Evolutionary conservation across 2,113 vertebrate genomes (phyloP).

Genomic region (Cebidichthys violaceus): DNA sequence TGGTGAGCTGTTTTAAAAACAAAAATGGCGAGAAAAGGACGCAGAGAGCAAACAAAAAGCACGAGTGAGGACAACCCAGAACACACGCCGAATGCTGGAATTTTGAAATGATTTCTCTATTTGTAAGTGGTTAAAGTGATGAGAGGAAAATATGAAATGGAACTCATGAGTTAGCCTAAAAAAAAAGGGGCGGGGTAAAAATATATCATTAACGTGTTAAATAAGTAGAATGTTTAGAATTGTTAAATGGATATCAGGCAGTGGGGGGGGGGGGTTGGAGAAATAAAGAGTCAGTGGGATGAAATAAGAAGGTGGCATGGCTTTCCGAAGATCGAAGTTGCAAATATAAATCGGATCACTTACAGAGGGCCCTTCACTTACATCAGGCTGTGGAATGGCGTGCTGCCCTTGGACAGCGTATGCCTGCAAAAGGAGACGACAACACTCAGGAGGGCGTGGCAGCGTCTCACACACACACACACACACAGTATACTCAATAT

Average conservation of each 20-base stretch:
- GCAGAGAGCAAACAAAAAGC: constrained; percentile 32
- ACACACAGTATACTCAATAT: constrained; percentile 45
- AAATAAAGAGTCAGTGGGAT: constrained; percentile 57
- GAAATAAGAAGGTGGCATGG: constrained; percentile 73
- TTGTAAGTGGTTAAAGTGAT: constrained; percentile 56
- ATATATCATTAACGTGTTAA: background rate
- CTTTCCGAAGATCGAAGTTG: constrained; percentile 69
- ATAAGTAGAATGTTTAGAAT: background rate
- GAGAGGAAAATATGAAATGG: constrained; percentile 73
- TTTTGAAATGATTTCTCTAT: constrained; percentile 35
- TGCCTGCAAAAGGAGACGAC: constrained; percentile 89
- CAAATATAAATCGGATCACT: constrained; percentile 83
- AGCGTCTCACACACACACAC: constrained; percentile 50
- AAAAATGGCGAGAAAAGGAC: constrained; percentile 5
- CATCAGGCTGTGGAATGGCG: constrained; percentile 99
- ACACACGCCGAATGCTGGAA: constrained; percentile 22
- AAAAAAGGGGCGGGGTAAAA: background rate
- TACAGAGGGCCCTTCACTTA: constrained; percentile 90
- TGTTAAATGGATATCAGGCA: constrained; percentile 58
- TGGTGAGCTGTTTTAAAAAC: constrained; percentile 91
- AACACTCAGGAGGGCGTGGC: constrained; percentile 62
- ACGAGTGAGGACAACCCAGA: constrained; percentile 12
- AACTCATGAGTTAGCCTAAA: constrained; percentile 30
- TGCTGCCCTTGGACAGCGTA: constrained; percentile 99
- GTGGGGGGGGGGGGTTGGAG: constrained; percentile 34